Evolutionary conservation across 2,113 vertebrate genomes (phyloP).

Genomic region (Saccopteryx leptura): DNA sequence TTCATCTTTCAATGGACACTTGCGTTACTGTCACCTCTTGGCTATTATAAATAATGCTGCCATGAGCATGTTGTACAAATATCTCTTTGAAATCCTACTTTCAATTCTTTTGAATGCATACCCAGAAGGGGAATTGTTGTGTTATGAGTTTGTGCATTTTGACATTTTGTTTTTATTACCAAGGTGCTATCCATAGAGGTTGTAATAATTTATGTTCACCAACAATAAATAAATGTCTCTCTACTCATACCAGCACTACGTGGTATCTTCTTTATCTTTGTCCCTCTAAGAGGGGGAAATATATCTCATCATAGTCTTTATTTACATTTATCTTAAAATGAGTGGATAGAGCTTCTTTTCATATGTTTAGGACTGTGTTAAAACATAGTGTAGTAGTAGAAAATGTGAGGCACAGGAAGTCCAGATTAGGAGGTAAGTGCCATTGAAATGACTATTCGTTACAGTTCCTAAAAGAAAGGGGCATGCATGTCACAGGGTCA

Average conservation of each 20-base stretch:
- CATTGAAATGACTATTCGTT: background rate
- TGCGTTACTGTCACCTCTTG: background rate
- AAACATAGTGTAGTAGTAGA: background rate
- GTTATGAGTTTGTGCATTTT: background rate
- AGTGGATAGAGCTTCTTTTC: background rate
- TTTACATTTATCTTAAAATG: conserved; percentile 20
- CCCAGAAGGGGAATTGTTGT: background rate
- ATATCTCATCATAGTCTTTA: conserved; percentile 23
- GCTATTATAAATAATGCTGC: background rate
- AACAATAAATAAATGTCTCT: background rate
- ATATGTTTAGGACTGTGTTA: background rate
- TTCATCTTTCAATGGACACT: background rate
- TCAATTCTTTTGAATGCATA: background rate
- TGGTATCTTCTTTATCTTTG: background rate
- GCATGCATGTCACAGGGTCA: background rate
- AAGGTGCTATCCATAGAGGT: background rate
- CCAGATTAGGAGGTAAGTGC: background rate
- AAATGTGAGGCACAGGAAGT: background rate
- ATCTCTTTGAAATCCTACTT: conserved; percentile 16
- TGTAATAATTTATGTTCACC: background rate
- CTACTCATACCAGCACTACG: background rate
- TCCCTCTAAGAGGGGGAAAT: background rate
- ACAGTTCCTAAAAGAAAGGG: background rate
- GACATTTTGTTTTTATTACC: background rate
- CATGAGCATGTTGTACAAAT: background rate